These are phyloP conservation scores for Colostygia pectinataria DNA, from an alignment of 2,888 invertebrate genomes.

Conservation along the genomic window DNA sequence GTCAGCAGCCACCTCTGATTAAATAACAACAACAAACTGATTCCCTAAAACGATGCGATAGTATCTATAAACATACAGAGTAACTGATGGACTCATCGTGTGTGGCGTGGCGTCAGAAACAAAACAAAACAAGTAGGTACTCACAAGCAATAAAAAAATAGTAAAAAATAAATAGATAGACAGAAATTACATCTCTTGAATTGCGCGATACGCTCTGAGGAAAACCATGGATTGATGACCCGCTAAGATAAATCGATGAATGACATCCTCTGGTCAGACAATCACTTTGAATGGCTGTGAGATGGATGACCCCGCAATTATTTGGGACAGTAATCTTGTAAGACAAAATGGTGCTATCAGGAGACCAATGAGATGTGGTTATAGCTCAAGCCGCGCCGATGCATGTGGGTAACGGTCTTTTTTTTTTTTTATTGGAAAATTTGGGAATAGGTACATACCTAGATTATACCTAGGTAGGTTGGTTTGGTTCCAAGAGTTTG, in stretches of 20 bases:
- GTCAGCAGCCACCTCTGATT: too few relatives aligned
- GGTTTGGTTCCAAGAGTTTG: too few relatives aligned
- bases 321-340: slow-evolving; percentile 37
- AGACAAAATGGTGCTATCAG: slow-evolving; percentile 21
- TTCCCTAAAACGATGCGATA: too few relatives aligned
- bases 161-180: slow-evolving; percentile 35
- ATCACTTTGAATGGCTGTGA: slow-evolving; percentile 32
- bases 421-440: neutral
- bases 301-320: slow-evolving; percentile 39
- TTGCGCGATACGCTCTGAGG: slow-evolving; percentile 26
- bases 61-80: too few relatives aligned
- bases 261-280: slow-evolving; percentile 30
- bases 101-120: slow-evolving; percentile 4
- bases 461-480: neutral
- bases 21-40: too few relatives aligned
- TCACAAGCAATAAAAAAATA: slow-evolving; percentile 22
- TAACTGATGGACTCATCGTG: too few relatives aligned
- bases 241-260: slow-evolving; percentile 36
- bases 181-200: slow-evolving; percentile 31
- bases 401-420: too few relatives aligned
- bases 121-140: slow-evolving; percentile 23
- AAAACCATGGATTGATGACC: slow-evolving; percentile 34
- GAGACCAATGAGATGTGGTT: neutral
- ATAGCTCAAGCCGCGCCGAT: too few relatives aligned
- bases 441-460: neutral